phyloP scores from a whole-genome alignment of 1,140 invertebrate genomes.

The Anastrepha obliqua region DNA sequence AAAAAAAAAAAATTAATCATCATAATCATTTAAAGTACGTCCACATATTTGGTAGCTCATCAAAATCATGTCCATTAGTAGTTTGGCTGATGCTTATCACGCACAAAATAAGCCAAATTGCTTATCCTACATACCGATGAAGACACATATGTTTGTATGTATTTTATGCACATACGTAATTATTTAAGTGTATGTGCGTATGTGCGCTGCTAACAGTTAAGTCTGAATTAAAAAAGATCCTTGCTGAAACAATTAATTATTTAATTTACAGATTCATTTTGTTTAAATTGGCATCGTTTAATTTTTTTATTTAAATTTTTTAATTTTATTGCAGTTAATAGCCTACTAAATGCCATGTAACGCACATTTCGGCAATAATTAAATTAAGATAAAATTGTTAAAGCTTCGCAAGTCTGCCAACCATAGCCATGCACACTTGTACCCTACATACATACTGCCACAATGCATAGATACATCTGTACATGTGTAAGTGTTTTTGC shows the following conservation, averaged over 20 bases:
- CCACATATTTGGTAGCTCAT: conserved; percentile 12
- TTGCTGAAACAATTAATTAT: conserved; percentile 34
- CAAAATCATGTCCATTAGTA: not conserved
- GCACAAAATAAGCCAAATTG: not conserved
- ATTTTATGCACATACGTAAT: not conserved
- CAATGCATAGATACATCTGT: not conserved
- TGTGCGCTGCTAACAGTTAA: not conserved
- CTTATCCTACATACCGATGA: not conserved
- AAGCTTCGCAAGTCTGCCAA: not conserved
- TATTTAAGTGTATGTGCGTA: not conserved
- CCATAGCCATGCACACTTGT: not conserved
- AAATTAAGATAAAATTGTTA: conserved; percentile 45
- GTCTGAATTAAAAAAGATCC: not conserved
- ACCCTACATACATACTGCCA: not conserved
- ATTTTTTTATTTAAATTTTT: conserved; percentile 17
- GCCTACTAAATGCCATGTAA: conserved; percentile 29
- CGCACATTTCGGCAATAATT: conserved; percentile 24
- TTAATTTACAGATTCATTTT: not conserved
- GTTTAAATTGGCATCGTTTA: not conserved
- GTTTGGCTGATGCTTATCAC: not conserved
- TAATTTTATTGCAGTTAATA: conserved; percentile 17
- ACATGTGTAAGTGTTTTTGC: not conserved
- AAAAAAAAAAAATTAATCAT: not conserved
- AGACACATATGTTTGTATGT: not conserved
- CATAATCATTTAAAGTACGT: not conserved